Conservation (phyloP, 1,140 invertebrate genomes). For the Drosophila nigromelanica region DNA sequence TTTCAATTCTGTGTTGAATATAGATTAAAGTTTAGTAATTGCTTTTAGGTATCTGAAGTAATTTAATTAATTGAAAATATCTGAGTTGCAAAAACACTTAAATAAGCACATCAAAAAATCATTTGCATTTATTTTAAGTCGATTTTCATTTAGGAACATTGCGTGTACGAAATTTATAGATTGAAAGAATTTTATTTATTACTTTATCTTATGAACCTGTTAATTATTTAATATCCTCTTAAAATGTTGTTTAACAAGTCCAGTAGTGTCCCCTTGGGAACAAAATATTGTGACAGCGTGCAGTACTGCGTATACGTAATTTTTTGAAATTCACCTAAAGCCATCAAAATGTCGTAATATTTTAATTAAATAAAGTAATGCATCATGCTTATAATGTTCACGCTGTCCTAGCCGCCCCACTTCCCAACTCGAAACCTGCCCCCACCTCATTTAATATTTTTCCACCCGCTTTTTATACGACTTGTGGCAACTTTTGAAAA, state of each 20-base stretch:
- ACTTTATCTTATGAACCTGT: neutral
- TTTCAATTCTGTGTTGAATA: no score
- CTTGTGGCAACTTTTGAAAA: conserved; percentile 59
- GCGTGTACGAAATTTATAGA: neutral
- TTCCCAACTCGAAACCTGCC: neutral
- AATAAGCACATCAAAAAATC: no score
- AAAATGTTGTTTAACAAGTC: neutral
- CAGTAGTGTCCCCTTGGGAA: neutral
- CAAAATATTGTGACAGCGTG: conserved; percentile 1
- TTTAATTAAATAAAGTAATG: conserved; percentile 61
- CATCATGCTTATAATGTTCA: conserved; percentile 37
- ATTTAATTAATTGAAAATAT: no score
- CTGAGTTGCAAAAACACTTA: no score
- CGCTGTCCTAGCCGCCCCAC: neutral
- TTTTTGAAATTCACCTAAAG: conserved; percentile 3
- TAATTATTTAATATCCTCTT: neutral
- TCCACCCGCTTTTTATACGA: conserved; percentile 60
- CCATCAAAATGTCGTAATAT: conserved; percentile 38
- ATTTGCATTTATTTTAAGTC: neutral
- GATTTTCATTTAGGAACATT: neutral
- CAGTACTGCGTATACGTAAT: conserved; percentile 36
- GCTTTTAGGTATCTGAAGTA: no score
- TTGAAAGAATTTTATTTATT: neutral
- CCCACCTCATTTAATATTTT: conserved; percentile 34
- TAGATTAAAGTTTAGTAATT: no score